Base-by-base conservation (phyloP, 2,797 vertebrate species). In the Emydoidea blandingii region DNA sequence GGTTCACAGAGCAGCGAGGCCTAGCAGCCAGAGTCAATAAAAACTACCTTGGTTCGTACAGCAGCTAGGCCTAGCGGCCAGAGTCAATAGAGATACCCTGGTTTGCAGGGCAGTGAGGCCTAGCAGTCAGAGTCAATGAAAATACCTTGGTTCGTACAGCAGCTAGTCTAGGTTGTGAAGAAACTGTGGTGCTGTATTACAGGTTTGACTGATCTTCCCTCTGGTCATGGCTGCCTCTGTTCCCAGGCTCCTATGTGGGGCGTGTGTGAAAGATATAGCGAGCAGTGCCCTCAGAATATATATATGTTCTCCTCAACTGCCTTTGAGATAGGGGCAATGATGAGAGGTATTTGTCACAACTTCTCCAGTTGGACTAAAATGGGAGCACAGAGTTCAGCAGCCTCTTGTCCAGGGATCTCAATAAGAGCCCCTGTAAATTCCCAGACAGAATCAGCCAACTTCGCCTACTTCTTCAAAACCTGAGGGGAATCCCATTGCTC, bases 401-500 rank as follows among this genome's bases (percentile, higher is more conserved):
- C 31, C 31, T 56, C 85, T 85, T 92, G 56, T 34, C 15, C 7
- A 86, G 56, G 8, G 31, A 31, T 84, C 53, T 94, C 86, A 87
- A 76, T 88, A 9, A 5, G 6, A 57, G 56, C 72, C 47, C 85
- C 34, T 59, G 49, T 19, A 90, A 90, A 91, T 53, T 56, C 0
- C 6, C 19, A 34, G 47, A 44, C 41, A 57, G 94, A 87, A 23
- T 5, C 31, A 83, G 12, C 11, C 41, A 47, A 41, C 25, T 49
- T 23, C 56, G 1, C 8, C 80, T 91, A 2, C 34, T 31, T 89
- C 50, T 62, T 62, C 31, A 62, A 91, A 65, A 86, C 2, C 1
- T 88, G 68, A 78, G 50, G 79, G 87, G 92, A 93, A 89, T 68
- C 41, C 85, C 34, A 88, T 81, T 23, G 49, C 85, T 81, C 91